These are phyloP conservation scores for Forbesichthys agassizii DNA, from an alignment of 2,113 vertebrate species.

Conservation along the genomic window DNA sequence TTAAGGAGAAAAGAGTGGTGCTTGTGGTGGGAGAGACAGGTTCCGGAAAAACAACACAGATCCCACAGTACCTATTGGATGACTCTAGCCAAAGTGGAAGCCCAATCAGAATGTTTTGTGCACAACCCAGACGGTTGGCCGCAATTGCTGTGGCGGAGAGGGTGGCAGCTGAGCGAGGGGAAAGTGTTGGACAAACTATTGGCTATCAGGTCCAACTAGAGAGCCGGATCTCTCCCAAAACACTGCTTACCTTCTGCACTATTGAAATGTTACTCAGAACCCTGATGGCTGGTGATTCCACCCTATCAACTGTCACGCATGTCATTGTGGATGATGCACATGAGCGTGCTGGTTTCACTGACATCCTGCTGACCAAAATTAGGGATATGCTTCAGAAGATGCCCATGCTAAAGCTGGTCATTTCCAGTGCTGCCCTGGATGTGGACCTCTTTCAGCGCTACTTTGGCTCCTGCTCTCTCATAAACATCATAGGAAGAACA, in stretches of 20 bases:
- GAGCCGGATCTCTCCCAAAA: constrained; percentile 96
- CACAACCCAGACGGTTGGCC: constrained; percentile 90
- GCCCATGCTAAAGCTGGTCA: constrained; percentile 84
- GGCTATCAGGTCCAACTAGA: constrained; percentile 95
- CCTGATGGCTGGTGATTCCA: constrained; percentile 87
- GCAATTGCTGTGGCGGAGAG: constrained; percentile 92
- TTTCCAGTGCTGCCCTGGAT: constrained; percentile 92
- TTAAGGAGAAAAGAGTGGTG: constrained; percentile 87
- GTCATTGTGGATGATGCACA: constrained; percentile 98
- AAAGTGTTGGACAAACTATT: constrained; percentile 88
- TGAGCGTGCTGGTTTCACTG: constrained; percentile 92
- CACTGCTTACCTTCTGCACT: constrained; percentile 93
- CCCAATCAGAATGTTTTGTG: constrained; percentile 93
- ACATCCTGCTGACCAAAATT: constrained; percentile 94
- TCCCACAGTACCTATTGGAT: constrained; percentile 95
- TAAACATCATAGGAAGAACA: constrained; percentile 71
- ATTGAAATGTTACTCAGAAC: constrained; percentile 91
- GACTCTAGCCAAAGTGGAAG: constrained; percentile 81
- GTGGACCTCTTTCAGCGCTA: constrained; percentile 87
- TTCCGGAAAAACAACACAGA: constrained; percentile 98
- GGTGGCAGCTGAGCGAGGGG: constrained; percentile 91
- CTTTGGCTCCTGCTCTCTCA: constrained; percentile 89
- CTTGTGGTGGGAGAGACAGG: constrained; percentile 94
- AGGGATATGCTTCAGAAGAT: constrained; percentile 85
- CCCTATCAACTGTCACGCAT: constrained; percentile 88